Conservation (phyloP, 2,888 invertebrate genomes). For the Epistrophella euchroma region DNA sequence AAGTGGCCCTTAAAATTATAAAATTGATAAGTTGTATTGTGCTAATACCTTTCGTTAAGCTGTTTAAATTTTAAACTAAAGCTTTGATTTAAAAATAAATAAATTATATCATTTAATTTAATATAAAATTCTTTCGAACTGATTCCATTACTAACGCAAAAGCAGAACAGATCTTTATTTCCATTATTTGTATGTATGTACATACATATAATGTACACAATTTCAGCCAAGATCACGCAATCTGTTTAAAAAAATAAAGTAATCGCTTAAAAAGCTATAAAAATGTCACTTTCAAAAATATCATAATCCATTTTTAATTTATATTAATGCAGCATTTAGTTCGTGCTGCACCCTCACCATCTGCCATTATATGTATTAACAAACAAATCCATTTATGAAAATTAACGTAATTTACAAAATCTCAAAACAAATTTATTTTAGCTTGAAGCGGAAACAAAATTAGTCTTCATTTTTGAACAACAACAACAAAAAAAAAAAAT, state of each 20-base stretch:
- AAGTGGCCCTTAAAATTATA: too few species aligned
- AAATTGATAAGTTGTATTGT: too few species aligned
- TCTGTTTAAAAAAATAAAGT: not conserved
- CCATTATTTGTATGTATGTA: too few species aligned
- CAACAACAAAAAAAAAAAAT: conserved; percentile 23
- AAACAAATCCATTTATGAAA: conserved; percentile 50
- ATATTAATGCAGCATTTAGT: conserved; percentile 21
- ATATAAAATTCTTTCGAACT: too few species aligned
- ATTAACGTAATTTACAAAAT: conserved; percentile 59
- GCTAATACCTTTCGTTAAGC: too few species aligned
- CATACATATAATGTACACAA: not conserved
- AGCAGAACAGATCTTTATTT: too few species aligned
- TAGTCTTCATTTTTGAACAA: conserved; percentile 25
- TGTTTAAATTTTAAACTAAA: too few species aligned
- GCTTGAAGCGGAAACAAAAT: conserved; percentile 58
- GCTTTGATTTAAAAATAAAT: too few species aligned
- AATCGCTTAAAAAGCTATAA: conserved; percentile 37
- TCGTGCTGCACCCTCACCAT: conserved; percentile 7
- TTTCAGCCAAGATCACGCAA: not conserved
- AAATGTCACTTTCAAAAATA: conserved; percentile 37
- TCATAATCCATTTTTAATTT: conserved; percentile 29
- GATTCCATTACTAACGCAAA: too few species aligned
- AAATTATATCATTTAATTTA: too few species aligned
- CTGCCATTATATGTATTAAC: conserved; percentile 15
- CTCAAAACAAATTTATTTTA: conserved; percentile 62